Percentiles rank a stretch among this genome's conserved stretches.
Conservation (phyloP, 2,797 vertebrate genomes). For the Xenentodon cancila region DNA sequence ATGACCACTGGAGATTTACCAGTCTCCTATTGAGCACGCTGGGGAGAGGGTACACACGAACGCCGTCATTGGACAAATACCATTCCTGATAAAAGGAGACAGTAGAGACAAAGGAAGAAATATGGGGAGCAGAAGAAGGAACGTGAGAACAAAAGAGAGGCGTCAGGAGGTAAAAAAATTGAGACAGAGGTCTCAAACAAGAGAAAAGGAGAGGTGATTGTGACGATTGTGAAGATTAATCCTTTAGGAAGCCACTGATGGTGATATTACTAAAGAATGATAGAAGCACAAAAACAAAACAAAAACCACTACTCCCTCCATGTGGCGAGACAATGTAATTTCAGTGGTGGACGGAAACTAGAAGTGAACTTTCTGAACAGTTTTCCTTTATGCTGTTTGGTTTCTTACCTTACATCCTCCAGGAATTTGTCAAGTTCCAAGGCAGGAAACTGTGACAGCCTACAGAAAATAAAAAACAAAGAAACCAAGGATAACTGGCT, state of each 20-base stretch:
- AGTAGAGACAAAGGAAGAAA: not conserved
- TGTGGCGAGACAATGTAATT: conserved; percentile 33
- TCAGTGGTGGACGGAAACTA: not conserved
- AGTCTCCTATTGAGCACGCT: conserved; percentile 90
- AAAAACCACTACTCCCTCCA: conserved; percentile 47
- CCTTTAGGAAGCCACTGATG: not conserved
- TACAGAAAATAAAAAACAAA: conserved; percentile 41
- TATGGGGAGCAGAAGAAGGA: not conserved
- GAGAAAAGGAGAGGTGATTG: not conserved
- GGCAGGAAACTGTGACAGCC: conserved; percentile 95
- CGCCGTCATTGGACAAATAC: conserved; percentile 95
- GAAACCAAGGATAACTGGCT: no score
- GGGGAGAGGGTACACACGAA: conserved; percentile 91
- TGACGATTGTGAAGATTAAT: not conserved
- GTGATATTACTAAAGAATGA: not conserved
- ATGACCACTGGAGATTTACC: conserved; percentile 90
- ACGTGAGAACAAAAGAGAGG: not conserved
- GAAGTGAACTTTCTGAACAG: not conserved
- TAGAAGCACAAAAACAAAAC: not conserved
- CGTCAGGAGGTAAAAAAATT: not conserved
- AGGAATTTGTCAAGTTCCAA: conserved; percentile 97
- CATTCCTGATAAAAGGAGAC: conserved; percentile 72
- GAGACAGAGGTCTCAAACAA: not conserved
- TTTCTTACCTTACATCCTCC: conserved; percentile 93
- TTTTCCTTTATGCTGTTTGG: not conserved